Evolutionary conservation across 1,140 invertebrate genomes (phyloP).

Genomic region (Oppia nitens): DNA sequence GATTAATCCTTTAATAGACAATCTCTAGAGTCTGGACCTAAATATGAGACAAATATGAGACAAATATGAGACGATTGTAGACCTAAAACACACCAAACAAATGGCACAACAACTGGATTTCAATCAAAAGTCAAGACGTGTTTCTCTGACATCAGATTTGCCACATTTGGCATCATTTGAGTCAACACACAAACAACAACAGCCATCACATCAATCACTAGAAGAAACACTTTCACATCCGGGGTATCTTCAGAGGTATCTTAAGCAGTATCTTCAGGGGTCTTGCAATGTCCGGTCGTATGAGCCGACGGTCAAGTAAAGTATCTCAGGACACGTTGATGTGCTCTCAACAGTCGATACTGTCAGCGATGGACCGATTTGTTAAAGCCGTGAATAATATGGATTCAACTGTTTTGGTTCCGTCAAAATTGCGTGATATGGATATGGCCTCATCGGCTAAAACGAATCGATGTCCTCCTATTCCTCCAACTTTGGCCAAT

Average conservation of each 20-base stretch:
- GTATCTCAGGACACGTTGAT: background rate
- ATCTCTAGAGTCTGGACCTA: too few species aligned
- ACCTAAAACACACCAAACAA: background rate
- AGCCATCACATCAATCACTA: background rate
- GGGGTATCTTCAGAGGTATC: too few species aligned
- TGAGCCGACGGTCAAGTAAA: background rate
- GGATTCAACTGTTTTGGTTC: constrained; percentile 75
- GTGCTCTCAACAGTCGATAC: constrained; percentile 46
- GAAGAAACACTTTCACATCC: background rate
- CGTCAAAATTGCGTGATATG: constrained; percentile 66
- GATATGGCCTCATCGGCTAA: constrained; percentile 30
- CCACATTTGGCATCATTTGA: background rate
- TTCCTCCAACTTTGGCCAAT: constrained; percentile 10
- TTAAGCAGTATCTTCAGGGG: too few species aligned
- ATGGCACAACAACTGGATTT: background rate
- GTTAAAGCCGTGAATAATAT: constrained; percentile 69
- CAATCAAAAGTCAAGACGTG: background rate
- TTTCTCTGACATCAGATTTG: background rate
- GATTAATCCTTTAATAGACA: too few species aligned
- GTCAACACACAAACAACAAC: background rate
- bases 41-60: too few species aligned
- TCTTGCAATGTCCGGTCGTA: too few species aligned
- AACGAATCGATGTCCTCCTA: constrained; percentile 1
- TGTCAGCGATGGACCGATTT: constrained; percentile 74
- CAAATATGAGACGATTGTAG: too few species aligned